Percentiles rank a stretch among this genome's conserved stretches.
These are phyloP conservation scores for Otus scops DNA, from an alignment of 2,797 vertebrate genomes.

Conservation along the genomic window DNA sequence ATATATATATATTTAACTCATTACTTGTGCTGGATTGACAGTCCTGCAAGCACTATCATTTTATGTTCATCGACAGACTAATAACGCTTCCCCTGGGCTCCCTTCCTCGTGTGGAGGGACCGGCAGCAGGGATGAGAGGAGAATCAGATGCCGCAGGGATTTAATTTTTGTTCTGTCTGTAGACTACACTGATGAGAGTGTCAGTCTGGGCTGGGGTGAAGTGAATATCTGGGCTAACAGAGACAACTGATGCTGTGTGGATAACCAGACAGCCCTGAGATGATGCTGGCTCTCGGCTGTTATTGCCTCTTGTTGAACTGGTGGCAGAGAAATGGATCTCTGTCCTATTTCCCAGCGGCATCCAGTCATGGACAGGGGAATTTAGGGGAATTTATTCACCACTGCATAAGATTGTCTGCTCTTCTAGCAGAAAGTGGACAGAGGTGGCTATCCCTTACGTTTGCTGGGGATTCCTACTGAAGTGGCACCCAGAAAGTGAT, in stretches of 20 bases:
- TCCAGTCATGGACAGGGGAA: background rate
- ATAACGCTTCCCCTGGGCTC: slow-evolving; percentile 34
- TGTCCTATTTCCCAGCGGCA: background rate
- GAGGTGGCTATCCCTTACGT: background rate
- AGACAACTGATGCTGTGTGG: background rate
- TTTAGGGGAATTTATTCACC: background rate
- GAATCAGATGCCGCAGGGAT: slow-evolving; percentile 3
- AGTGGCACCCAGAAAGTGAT: rapidly evolving
- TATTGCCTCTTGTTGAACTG: background rate
- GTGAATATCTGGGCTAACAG: background rate
- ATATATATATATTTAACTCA: slow-evolving; percentile 36
- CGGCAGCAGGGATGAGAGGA: background rate
- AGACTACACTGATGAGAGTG: background rate
- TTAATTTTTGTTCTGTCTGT: slow-evolving; percentile 28
- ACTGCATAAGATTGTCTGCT: background rate
- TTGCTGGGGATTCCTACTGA: background rate
- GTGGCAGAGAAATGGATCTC: background rate
- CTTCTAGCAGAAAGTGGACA: background rate
- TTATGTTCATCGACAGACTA: slow-evolving; percentile 32
- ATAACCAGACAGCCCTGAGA: background rate
- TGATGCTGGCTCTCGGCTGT: background rate
- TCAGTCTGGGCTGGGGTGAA: background rate
- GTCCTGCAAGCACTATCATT: slow-evolving; percentile 4
- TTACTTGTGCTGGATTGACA: slow-evolving; percentile 58
- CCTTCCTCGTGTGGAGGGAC: background rate